phyloP scores from a whole-genome alignment of 2,888 invertebrate species.

The Scaptomyza polygonia region DNA sequence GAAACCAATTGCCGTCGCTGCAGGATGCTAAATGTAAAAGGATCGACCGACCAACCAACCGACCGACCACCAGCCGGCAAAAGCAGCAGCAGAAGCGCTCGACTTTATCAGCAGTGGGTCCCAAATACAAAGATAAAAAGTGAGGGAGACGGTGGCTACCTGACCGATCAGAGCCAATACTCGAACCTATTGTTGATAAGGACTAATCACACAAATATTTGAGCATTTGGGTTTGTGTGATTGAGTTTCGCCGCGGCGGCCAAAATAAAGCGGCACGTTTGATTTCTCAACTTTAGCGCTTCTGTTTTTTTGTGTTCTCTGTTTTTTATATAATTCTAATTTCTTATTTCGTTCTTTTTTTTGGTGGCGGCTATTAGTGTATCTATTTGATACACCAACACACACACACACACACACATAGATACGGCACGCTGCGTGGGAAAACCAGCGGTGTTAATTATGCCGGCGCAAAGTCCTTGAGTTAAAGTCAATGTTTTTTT shows the following conservation, averaged over 20 bases:
- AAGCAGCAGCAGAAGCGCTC: constrained; percentile 47
- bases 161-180: constrained; percentile 26
- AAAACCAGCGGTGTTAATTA: constrained; percentile 80
- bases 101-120: constrained; percentile 76
- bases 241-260: constrained; percentile 60
- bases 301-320: constrained; percentile 69
- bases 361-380: constrained; percentile 62
- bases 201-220: constrained; percentile 83
- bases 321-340: constrained; percentile 56
- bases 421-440: constrained; percentile 69
- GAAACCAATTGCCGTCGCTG: constrained; percentile 73
- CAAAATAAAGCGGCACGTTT: constrained; percentile 64
- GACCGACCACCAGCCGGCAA: constrained; percentile 56
- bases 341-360: constrained; percentile 60
- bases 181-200: constrained; percentile 68
- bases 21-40: constrained; percentile 75
- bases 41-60: constrained; percentile 65
- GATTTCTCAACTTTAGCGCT: constrained; percentile 79
- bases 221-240: constrained; percentile 69
- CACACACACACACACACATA: constrained; percentile 17
- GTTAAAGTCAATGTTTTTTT: constrained; percentile 25
- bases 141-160: constrained; percentile 34
- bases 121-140: constrained; percentile 17
- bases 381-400: constrained; percentile 58
- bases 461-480: constrained; percentile 53